Evolutionary conservation across 2,113 vertebrate species (phyloP).

Genomic region (Sorex fumeus): DNA sequence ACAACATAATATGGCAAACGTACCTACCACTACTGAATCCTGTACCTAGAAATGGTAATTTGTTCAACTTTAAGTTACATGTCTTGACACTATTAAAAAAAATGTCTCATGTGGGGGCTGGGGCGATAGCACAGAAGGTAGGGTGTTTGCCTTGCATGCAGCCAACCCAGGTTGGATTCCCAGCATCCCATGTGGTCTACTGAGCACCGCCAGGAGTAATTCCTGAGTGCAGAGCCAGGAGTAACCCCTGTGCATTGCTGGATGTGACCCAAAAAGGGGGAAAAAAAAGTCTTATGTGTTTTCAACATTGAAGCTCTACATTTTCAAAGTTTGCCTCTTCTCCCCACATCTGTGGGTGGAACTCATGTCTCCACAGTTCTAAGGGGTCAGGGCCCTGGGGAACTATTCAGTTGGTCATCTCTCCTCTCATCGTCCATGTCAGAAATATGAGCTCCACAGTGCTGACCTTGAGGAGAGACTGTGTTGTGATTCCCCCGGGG

Average conservation of each 20-base stretch:
- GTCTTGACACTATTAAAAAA: neutral
- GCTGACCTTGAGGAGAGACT: neutral
- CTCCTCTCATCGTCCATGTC: neutral
- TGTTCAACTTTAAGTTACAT: neutral
- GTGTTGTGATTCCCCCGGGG: neutral
- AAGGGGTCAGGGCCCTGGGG: neutral
- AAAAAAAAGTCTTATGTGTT: too few relatives aligned
- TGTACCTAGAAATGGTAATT: neutral
- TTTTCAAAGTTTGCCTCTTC: neutral
- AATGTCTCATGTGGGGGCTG: neutral
- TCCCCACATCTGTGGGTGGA: neutral
- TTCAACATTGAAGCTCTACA: neutral
- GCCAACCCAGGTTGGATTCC: too few relatives aligned
- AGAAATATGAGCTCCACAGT: neutral
- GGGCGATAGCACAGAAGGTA: too few relatives aligned
- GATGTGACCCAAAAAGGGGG: too few relatives aligned
- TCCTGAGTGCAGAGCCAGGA: too few relatives aligned
- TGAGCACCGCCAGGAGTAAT: too few relatives aligned
- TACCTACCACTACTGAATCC: neutral
- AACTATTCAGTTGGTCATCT: neutral
- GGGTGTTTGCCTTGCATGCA: too few relatives aligned
- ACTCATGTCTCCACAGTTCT: neutral
- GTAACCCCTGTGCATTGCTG: too few relatives aligned
- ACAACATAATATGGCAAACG: neutral
- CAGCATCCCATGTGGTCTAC: too few relatives aligned